Evolutionary conservation across 2,113 vertebrate species (phyloP), one percentile per base, ranked within the genome.

Genomic region (Perognathus longimembris): DNA sequence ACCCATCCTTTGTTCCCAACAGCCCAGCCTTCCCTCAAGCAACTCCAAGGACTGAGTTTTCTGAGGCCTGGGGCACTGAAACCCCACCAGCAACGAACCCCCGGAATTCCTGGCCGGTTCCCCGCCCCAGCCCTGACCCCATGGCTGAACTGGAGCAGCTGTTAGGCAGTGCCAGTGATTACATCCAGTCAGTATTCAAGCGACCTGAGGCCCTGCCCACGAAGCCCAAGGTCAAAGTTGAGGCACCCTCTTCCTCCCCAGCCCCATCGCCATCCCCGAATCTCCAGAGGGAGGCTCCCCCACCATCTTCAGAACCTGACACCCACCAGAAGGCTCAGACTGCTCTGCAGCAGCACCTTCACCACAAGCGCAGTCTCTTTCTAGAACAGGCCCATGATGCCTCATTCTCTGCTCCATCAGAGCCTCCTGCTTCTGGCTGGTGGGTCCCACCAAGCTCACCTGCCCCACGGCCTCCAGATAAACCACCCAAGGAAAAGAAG

Each of bases 101-200:
- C 97, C 75, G 88, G 85, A 98, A 98, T 91, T 95, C 98, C 4
- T 98, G 97, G 98, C 92, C 98, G 97, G 66, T 96, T 97, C 6
- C 95, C 95, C 4, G 95, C 96, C 91, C 96, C 61, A 95, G 97
- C 85, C 90, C 97, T 4, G 99, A 99, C 95, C 99, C 99, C 77
- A 99, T 99, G 99, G 98, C 99, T 0, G 99, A 99, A 96, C 98
- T 99, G 92, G 99, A 99, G 96, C 99, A 99, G 92, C 97, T 99
- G 57, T 97, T 99, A 91, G 99, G 98, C 74, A 98, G 98, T 4
- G 97, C 98, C 17, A 98, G 98, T 3, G 99, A 99, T 92, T 99
- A 99, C 81, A 98, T 98, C 95, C 98, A 97, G 79, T 94, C 97
- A 1, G 96, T 98, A 92, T 99, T 99, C 93, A 99, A 98, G 97